Evolutionary conservation across 2,113 vertebrate species (phyloP), one percentile per base, ranked within the genome.

Genomic region (Sylvilagus bachmani): DNA sequence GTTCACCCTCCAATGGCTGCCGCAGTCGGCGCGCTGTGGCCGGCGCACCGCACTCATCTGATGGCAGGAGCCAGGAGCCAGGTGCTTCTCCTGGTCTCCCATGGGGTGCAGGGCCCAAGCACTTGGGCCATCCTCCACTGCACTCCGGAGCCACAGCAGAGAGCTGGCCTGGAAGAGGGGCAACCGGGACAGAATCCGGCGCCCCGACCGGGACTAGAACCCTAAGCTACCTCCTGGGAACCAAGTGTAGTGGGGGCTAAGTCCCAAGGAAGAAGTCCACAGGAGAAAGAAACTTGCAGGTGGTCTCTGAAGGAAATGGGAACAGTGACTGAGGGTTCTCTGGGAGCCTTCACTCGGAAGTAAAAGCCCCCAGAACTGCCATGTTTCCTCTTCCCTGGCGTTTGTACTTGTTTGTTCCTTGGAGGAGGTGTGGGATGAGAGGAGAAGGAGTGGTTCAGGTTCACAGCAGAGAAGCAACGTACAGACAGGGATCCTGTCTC

Each of bases 401-500:
- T 95, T 62, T 70, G 38, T 36, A 58, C 61, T 64, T 61, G 17
- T 92, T 61, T 49, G 8, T n/a, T 22, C 16, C 36, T 33, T 64
- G 66, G 38, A 66, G 31, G 83, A 67, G 62, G 13, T 21, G 21
- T 89, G 84, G 38, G 24, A 27, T 51, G 70, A 93, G 66, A 74
- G 6, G 80, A 16, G 51, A 93, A 71, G 29, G 62, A 66, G 14
- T 24, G 44, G 22, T 38, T 91, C 58, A 78, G 80, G 49, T 36
- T 71, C 64, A 53, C 17, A n/a, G 51, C 75, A 44, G 21, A 62
- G 29, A 49, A 92, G 21, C 58, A 36, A 36, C 31, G 38, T 69
- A 38, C 84, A 93, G 67, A 89, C 6, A 2, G 53, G 89, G 93
- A 85, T 85, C 21, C 80, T 91, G 91, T 74, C 80, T 95, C 91